Percentiles rank a stretch among this genome's conserved stretches.
phyloP scores from a whole-genome alignment of 2,888 invertebrate species.

The Leucophenga montana region DNA sequence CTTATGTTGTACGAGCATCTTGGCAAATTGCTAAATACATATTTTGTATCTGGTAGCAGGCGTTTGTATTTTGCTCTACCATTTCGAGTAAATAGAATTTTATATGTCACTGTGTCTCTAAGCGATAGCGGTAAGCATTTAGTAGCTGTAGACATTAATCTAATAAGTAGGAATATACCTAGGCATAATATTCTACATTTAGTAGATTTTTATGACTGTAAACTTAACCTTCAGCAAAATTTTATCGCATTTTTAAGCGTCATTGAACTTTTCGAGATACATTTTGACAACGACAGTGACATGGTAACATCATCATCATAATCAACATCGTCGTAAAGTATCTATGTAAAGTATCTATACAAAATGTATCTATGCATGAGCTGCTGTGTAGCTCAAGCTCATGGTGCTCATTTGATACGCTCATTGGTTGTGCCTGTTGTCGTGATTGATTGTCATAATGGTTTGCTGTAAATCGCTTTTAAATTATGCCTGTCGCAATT shows the following conservation, averaged over 20 bases:
- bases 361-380: no score
- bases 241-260: slow-evolving; percentile 10
- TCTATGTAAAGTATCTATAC: no score
- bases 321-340: no score
- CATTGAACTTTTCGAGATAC: slow-evolving; percentile 21
- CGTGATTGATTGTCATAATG: slow-evolving; percentile 22
- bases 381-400: no score
- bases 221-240: slow-evolving; percentile 16
- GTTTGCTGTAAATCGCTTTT: slow-evolving; percentile 14
- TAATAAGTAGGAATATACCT: background rate
- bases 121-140: background rate
- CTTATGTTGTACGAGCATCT: background rate
- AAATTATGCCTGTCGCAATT: slow-evolving; percentile 1
- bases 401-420: slow-evolving; percentile 8
- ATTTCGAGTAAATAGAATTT: no score
- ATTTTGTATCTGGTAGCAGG: background rate
- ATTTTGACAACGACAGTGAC: background rate
- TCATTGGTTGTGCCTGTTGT: background rate
- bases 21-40: background rate
- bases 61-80: background rate
- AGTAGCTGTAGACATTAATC: slow-evolving; percentile 11
- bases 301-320: background rate
- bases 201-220: background rate
- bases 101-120: no score
- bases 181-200: no score